Percentiles rank a stretch among this genome's conserved stretches.
Evolutionary conservation across 23 tunicate genomes (phyloP).

Genomic region (Styela clava): DNA sequence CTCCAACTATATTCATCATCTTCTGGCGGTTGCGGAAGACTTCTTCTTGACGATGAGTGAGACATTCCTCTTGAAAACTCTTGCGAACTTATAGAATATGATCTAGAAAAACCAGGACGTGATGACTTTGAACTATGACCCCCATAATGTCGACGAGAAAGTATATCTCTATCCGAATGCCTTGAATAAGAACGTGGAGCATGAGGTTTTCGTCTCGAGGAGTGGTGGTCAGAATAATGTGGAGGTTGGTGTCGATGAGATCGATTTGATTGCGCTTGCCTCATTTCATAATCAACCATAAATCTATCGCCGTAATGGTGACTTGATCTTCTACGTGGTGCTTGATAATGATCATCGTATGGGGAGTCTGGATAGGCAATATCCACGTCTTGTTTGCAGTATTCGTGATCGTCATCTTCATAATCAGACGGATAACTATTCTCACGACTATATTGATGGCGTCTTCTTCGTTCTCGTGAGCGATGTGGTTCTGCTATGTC

Average conservation of each 20-base stretch:
- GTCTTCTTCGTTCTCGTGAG: neutral
- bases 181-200: neutral
- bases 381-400: neutral
- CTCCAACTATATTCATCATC: slow-evolving; percentile 52
- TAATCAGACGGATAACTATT: slow-evolving; percentile 3
- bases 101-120: slow-evolving; percentile 18
- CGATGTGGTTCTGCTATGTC: neutral
- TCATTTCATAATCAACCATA: neutral
- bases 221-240: neutral
- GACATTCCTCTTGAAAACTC: slow-evolving; percentile 1
- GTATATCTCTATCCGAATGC: neutral
- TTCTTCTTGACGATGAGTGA: slow-evolving; percentile 32
- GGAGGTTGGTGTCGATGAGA: neutral
- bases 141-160: neutral
- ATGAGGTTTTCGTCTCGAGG: neutral
- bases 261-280: neutral
- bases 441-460: neutral
- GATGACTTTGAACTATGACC: neutral
- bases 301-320: neutral
- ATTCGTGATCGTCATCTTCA: slow-evolving; percentile 5
- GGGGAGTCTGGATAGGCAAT: neutral
- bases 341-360: neutral
- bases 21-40: slow-evolving; percentile 64
- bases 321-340: neutral
- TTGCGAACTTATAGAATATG: slow-evolving; percentile 38